phyloP scores from a whole-genome alignment of 23 tunicate species.

The Ascidia mentula region DNA sequence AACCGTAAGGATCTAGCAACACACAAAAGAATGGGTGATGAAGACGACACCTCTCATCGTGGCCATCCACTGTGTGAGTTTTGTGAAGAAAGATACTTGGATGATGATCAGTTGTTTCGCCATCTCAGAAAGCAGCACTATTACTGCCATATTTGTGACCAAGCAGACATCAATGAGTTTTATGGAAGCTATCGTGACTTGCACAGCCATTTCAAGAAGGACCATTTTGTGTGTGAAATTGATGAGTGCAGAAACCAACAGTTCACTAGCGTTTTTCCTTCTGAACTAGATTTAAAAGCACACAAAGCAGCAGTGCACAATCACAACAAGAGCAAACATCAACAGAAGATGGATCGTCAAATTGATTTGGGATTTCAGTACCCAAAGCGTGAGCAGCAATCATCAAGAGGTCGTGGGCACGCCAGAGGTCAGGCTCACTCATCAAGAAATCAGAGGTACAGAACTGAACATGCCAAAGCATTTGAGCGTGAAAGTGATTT shows the following conservation, averaged over 20 bases:
- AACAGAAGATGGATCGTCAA: conserved; percentile 71
- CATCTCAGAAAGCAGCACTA: conserved; percentile 78
- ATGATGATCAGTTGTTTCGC: conserved; percentile 66
- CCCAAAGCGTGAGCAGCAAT: conserved; percentile 35
- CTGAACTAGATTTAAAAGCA: conserved; percentile 74
- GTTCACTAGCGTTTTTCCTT: conserved; percentile 73
- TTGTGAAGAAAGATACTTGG: conserved; percentile 74
- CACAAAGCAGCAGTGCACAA: conserved; percentile 71
- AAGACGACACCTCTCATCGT: conserved; percentile 80
- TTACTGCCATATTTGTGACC: conserved; percentile 89
- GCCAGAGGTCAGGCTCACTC: neutral
- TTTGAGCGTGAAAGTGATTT: conserved; percentile 63
- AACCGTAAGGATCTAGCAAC: conserved; percentile 76
- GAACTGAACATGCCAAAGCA: conserved; percentile 22
- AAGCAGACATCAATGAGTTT: conserved; percentile 65
- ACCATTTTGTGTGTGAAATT: conserved; percentile 83
- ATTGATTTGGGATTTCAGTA: conserved; percentile 82
- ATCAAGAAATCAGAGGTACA: neutral
- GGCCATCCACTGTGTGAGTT: conserved; percentile 92
- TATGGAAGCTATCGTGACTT: conserved; percentile 60
- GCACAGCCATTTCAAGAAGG: conserved; percentile 53
- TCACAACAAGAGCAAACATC: conserved; percentile 39
- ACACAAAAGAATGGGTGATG: conserved; percentile 83
- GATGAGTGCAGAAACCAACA: conserved; percentile 65
- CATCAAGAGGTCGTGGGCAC: conserved; percentile 28